Evolutionary conservation across 2,113 vertebrate species (phyloP).

Genomic region (Caretta caretta): DNA sequence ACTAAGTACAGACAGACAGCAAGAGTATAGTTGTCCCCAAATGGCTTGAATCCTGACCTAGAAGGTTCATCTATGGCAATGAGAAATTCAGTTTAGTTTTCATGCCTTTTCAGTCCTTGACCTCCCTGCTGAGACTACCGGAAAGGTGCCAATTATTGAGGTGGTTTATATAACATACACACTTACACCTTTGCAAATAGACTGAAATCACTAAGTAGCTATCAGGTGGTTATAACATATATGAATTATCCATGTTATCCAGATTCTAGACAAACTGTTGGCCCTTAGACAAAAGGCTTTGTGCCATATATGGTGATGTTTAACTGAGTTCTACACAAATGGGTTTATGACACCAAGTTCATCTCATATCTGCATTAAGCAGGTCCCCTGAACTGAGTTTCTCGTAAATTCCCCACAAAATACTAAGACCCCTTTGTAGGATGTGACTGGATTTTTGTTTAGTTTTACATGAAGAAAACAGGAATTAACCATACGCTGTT

Average conservation of each 20-base stretch:
- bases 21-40: neutral
- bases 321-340: neutral
- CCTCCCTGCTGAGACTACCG: neutral
- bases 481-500: neutral
- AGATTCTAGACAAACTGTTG: neutral
- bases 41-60: neutral
- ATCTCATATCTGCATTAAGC: neutral
- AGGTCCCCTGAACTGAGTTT: neutral
- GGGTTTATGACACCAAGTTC: neutral
- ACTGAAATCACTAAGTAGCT: neutral
- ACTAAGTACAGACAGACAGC: neutral
- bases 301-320: neutral
- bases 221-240: neutral
- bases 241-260: neutral
- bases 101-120: neutral
- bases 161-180: neutral
- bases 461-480: neutral
- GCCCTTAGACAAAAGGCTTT: neutral
- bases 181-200: neutral
- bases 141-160: neutral
- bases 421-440: neutral
- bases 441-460: neutral
- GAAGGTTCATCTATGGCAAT: neutral
- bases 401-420: neutral
- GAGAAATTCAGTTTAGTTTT: neutral